These are phyloP conservation scores for Myxocyprinus asiaticus DNA, from an alignment of 2,113 vertebrate species.

Conservation along the genomic window DNA sequence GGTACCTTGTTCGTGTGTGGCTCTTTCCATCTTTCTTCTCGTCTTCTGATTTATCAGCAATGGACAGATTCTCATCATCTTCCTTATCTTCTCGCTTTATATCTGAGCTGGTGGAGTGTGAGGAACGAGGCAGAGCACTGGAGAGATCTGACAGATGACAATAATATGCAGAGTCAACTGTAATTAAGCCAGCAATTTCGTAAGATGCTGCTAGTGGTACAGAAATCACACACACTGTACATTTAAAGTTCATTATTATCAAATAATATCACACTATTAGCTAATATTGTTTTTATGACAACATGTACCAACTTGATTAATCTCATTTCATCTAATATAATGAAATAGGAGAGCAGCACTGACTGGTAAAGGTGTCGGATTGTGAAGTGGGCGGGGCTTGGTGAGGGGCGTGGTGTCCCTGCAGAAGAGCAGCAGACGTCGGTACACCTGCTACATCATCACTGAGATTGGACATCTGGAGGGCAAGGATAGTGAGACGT, in stretches of 20 bases:
- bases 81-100: constrained; percentile 92
- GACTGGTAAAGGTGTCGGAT: constrained; percentile 83
- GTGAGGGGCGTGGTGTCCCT: constrained; percentile 77
- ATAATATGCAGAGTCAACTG: too few species aligned
- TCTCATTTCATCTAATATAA: too few species aligned
- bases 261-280: too few species aligned
- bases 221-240: too few species aligned
- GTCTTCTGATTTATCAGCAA: constrained; percentile 87
- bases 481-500: neutral
- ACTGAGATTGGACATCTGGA: constrained; percentile 75
- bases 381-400: constrained; percentile 79
- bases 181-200: too few species aligned
- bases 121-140: constrained; percentile 73
- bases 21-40: constrained; percentile 89
- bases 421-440: constrained; percentile 58
- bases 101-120: constrained; percentile 68
- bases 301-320: too few species aligned
- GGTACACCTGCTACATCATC: constrained; percentile 78
- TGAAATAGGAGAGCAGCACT: constrained; percentile 48
- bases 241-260: too few species aligned
- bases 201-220: too few species aligned
- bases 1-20: constrained; percentile 84
- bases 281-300: too few species aligned
- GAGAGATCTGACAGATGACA: constrained; percentile 64
- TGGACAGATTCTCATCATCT: constrained; percentile 86